Conservation (phyloP, 2,113 vertebrate genomes). For the Petrocephalus microphthalmus region DNA sequence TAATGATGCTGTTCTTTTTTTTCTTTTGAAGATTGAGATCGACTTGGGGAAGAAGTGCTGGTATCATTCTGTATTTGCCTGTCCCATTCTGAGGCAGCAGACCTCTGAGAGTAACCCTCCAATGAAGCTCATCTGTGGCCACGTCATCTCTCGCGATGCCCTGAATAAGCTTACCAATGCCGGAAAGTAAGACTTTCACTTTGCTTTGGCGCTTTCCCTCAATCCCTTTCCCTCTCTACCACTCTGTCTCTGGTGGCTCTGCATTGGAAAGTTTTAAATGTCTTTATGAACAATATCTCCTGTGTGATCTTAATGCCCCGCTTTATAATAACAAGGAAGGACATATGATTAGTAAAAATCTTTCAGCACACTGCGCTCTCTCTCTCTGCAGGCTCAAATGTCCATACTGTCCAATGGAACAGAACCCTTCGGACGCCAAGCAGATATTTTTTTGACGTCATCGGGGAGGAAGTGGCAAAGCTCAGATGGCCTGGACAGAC, state of each 20-base stretch:
- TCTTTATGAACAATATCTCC: not conserved
- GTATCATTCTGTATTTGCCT: slow-evolving; percentile 85
- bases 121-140: slow-evolving; percentile 84
- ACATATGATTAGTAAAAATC: not conserved
- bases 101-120: slow-evolving; percentile 82
- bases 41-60: slow-evolving; percentile 87
- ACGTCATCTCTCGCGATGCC: slow-evolving; percentile 81
- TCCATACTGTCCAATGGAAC: slow-evolving; percentile 86
- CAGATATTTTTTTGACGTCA: slow-evolving; percentile 79
- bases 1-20: not conserved
- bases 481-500: not conserved
- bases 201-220: not conserved
- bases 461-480: not conserved
- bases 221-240: not conserved
- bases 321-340: not conserved
- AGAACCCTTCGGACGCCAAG: slow-evolving; percentile 83
- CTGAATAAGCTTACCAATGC: slow-evolving; percentile 85
- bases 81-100: slow-evolving; percentile 82
- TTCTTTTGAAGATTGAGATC: slow-evolving; percentile 70
- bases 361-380: not conserved
- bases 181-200: slow-evolving; percentile 68
- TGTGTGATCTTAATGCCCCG: not conserved
- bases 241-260: not conserved
- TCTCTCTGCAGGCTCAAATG: slow-evolving; percentile 71
- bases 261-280: not conserved